Base-by-base conservation (phyloP, 30 jellyfish, hydroid and myxozoan species). In the Pelagia noctiluca region DNA sequence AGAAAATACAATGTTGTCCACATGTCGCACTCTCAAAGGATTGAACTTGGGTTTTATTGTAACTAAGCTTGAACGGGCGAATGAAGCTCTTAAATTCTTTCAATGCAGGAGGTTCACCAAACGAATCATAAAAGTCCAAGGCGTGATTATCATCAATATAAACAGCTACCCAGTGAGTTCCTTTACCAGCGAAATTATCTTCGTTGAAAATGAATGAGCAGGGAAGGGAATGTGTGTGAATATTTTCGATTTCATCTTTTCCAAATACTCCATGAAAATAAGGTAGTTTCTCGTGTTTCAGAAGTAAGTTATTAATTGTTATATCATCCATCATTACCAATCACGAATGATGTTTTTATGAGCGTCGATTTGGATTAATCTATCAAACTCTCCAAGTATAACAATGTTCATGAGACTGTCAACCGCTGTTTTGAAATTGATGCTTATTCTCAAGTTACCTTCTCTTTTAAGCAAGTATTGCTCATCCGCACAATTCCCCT, bases 401-500 rank as follows among this genome's bases (percentile, higher is more conserved):
- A 69, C 30, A 19, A 69, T 31, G 2, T 69, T 32, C 24, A 29
- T 11, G 3, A 69, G 3, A 1, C 35, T 24, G 64, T 16, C 33
- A 0, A 2, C 35, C 22, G 81, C 81, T 13, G 63, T 37, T 33
- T 16, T 29, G 37, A 69, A 69, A 1, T 35, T 32, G 33, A 32
- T 30, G 25, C 36, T 19, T 30, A 33, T 35, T 16, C 81, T 37
- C 1, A 69, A 33, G 35, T 69, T 69, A 10, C 1, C 81, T 24
- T 69, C 63, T 32, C 81, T 69, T 35, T 26, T 42, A 0, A 47
- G 2, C 50, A 49, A 2, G 31, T 35, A 71, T 71, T 71, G 71
- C 49, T 71, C 84, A 71, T 71, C 29, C 21, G n/a, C 70, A 46
- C 84, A 72, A 47, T 72, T 72, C 3, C 84, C 84, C 35, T 72